Percentiles rank a stretch among this genome's conserved stretches.
Conservation (phyloP, 2,113 vertebrate species). For the Sinocyclocheilus maitianheensis region DNA sequence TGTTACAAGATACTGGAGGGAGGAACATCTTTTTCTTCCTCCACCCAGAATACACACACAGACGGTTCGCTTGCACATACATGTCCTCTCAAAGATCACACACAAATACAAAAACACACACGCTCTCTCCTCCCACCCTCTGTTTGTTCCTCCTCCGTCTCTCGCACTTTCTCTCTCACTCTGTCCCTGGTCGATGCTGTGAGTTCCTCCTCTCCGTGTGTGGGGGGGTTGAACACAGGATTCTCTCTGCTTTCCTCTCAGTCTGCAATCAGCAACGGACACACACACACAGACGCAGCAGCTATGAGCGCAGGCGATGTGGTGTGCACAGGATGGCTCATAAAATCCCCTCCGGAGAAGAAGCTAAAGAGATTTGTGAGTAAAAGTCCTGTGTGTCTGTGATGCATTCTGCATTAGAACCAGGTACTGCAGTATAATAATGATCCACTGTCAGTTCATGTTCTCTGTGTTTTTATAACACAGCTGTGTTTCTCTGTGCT, state of each 20-base stretch:
- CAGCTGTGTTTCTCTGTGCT: background rate
- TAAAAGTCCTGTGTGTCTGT: constrained; percentile 60
- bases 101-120: constrained; percentile 32
- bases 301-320: constrained; percentile 94
- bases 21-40: constrained; percentile 32
- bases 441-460: constrained; percentile 12
- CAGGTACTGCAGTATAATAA: constrained; percentile 20
- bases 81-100: constrained; percentile 5
- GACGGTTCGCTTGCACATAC: constrained; percentile 13
- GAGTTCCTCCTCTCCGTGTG: constrained; percentile 84
- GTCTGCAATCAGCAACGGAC: constrained; percentile 63
- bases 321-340: constrained; percentile 95
- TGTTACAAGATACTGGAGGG: constrained; percentile 60
- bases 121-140: constrained; percentile 20
- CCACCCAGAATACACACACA: constrained; percentile 22
- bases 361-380: constrained; percentile 99
- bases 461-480: background rate
- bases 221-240: constrained; percentile 70
- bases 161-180: constrained; percentile 49
- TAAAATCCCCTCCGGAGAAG: constrained; percentile 98
- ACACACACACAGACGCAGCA: constrained; percentile 60
- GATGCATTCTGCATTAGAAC: constrained; percentile 11
- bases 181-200: constrained; percentile 81
- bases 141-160: constrained; percentile 34
- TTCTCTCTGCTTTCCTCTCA: constrained; percentile 75